Evolutionary conservation across 1,140 invertebrate species (phyloP).

Genomic region (Pentalonia nigronervosa): DNA sequence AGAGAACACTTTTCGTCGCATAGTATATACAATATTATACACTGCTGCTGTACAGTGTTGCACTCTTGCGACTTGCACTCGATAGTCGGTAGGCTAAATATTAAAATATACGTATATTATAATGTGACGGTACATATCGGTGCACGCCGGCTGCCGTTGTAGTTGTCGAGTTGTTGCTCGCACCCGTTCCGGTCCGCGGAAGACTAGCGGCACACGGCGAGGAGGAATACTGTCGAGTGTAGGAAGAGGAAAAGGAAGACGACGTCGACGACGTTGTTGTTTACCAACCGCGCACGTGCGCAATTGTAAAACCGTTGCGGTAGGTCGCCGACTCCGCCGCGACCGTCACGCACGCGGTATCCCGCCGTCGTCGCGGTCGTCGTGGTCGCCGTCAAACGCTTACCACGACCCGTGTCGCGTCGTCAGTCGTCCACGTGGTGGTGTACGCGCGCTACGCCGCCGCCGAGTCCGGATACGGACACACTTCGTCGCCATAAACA

Average conservation of each 20-base stretch:
- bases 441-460: conserved; percentile 5
- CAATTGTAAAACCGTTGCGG: conserved; percentile 41
- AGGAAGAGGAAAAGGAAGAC: neutral
- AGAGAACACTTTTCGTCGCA: neutral
- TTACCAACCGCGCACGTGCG: conserved; percentile 42
- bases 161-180: conserved; percentile 11
- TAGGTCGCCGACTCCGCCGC: conserved; percentile 36
- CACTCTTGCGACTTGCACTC: neutral
- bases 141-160: neutral
- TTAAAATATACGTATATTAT: neutral
- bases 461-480: neutral
- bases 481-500: neutral
- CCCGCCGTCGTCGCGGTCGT: neutral
- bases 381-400: neutral
- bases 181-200: neutral
- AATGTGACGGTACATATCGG: neutral
- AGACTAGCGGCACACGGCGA: neutral
- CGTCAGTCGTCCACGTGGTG: conserved; percentile 57
- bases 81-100: neutral
- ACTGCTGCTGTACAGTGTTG: no score
- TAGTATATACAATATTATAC: neutral
- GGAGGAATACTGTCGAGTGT: neutral
- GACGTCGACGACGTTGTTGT: neutral
- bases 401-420: neutral
- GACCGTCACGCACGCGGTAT: neutral